phyloP scores from a whole-genome alignment of 2,888 invertebrate genomes.

The Seladonia tumulorum region DNA sequence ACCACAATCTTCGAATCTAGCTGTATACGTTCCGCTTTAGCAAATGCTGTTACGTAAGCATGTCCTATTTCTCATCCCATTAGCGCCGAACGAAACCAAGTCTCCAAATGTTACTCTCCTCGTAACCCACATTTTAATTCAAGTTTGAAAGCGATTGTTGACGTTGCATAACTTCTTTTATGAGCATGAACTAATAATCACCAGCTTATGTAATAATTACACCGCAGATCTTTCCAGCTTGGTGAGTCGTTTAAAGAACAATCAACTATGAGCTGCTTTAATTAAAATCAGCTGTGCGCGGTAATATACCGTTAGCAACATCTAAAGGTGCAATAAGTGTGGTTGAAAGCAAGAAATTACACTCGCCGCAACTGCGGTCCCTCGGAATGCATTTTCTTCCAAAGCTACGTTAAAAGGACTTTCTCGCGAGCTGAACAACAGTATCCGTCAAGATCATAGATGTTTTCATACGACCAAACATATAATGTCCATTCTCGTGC shows the following conservation, averaged over 20 bases:
- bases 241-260: neutral
- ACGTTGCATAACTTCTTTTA: neutral
- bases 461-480: neutral
- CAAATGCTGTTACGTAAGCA: neutral
- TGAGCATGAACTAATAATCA: neutral
- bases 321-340: neutral
- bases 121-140: neutral
- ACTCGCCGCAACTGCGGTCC: neutral
- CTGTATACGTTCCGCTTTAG: neutral
- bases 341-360: neutral
- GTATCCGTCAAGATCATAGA: neutral
- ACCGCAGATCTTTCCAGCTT: neutral
- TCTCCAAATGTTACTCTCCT: neutral
- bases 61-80: conserved; percentile 20
- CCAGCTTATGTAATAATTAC: neutral
- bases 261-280: neutral
- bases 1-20: neutral
- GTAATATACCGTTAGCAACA: neutral
- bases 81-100: neutral
- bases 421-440: neutral
- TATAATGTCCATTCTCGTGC: neutral
- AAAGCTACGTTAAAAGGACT: neutral
- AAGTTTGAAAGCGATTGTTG: neutral
- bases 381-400: neutral
- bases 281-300: neutral